phyloP scores from a whole-genome alignment of 1,140 invertebrate genomes.

The Solenopsis fugax region DNA sequence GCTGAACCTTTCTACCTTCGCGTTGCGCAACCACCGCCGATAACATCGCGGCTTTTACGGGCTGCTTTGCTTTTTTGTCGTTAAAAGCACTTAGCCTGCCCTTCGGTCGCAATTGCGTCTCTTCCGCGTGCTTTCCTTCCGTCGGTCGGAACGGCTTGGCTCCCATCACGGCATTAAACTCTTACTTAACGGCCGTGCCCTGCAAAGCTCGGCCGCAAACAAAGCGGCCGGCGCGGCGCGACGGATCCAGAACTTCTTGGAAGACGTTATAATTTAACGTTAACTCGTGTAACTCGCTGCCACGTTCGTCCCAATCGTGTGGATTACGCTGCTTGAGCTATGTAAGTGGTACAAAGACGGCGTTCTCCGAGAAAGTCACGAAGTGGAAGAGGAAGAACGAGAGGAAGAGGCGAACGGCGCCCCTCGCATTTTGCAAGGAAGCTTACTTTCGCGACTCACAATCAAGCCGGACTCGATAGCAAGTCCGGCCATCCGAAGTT shows the following conservation, averaged over 20 bases:
- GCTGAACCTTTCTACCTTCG: constrained; percentile 71
- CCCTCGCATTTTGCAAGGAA: constrained; percentile 5
- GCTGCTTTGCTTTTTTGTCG: constrained; percentile 72
- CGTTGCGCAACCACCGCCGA: constrained; percentile 72
- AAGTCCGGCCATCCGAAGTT: constrained; percentile 34
- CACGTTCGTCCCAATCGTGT: neutral
- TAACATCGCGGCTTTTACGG: constrained; percentile 75
- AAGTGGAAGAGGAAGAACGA: neutral
- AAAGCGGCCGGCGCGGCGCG: neutral
- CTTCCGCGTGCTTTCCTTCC: constrained; percentile 62
- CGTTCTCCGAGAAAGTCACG: neutral
- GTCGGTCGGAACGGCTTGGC: constrained; percentile 34
- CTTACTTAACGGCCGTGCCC: constrained; percentile 56
- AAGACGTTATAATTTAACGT: constrained; percentile 15
- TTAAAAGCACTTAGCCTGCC: constrained; percentile 74
- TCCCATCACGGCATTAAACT: constrained; percentile 55
- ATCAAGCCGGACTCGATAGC: constrained; percentile 37
- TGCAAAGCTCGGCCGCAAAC: constrained; percentile 33
- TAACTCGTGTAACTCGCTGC: neutral
- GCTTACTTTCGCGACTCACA: constrained; percentile 22
- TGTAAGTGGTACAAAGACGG: neutral
- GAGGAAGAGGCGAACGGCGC: neutral
- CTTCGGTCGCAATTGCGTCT: constrained; percentile 70
- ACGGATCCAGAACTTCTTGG: neutral
- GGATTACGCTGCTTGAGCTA: neutral